These are phyloP conservation scores for Acromyrmex heyeri DNA, from an alignment of 1,140 invertebrate species.

Conservation along the genomic window DNA sequence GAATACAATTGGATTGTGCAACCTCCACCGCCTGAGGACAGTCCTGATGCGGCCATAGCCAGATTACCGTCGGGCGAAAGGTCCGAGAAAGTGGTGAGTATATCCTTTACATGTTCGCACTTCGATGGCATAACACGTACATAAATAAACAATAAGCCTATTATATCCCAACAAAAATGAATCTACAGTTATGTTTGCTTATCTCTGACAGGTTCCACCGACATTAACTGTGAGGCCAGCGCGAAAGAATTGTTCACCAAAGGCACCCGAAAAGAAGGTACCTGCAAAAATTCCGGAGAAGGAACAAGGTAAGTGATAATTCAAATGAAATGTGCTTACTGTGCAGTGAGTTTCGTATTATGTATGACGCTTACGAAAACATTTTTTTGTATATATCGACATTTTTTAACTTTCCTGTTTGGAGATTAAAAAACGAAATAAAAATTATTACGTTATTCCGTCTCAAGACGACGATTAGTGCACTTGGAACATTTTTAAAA, in stretches of 20 bases:
- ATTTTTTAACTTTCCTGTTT: not conserved
- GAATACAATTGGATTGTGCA: constrained; percentile 97
- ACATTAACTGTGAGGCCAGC: constrained; percentile 88
- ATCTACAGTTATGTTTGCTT: not conserved
- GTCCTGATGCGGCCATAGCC: constrained; percentile 92
- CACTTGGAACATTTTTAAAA: constrained; percentile 18
- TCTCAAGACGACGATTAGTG: not conserved
- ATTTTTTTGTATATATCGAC: not conserved
- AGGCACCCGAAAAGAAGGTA: constrained; percentile 86
- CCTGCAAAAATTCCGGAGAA: constrained; percentile 81
- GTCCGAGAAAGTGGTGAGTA: constrained; percentile 91
- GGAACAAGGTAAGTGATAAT: constrained; percentile 82
- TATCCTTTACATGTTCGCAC: not conserved
- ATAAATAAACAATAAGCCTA: not conserved
- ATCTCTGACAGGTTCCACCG: constrained; percentile 87
- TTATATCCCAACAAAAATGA: not conserved
- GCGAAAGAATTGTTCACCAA: constrained; percentile 89
- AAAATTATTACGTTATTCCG: constrained; percentile 28
- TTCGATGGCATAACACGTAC: constrained; percentile 1
- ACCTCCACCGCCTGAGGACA: constrained; percentile 95
- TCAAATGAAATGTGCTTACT: not conserved
- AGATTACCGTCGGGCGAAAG: constrained; percentile 93
- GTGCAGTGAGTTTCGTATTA: not conserved
- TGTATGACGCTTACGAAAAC: not conserved
- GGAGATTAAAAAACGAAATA: not conserved